phyloP scores from a whole-genome alignment of 2,797 vertebrate species.

The Rachycentron canadum region DNA sequence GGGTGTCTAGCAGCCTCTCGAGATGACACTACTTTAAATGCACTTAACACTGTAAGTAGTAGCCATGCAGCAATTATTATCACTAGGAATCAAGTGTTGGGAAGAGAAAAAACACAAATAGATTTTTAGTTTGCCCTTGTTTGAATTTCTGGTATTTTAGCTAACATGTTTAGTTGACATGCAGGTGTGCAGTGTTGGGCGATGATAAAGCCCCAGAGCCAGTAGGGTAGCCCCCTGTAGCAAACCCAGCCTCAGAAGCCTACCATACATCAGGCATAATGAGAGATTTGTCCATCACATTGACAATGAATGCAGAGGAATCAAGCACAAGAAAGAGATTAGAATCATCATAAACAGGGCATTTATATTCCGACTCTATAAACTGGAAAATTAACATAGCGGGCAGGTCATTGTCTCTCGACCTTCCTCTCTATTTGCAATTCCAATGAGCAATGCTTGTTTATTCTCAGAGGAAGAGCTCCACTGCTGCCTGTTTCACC shows the following conservation, averaged over 20 bases:
- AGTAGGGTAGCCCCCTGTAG: slow-evolving; percentile 43
- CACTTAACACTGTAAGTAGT: slow-evolving; percentile 98
- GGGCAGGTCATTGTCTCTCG: slow-evolving; percentile 80
- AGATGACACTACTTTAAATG: slow-evolving; percentile 98
- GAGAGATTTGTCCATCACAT: slow-evolving; percentile 62
- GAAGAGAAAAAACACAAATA: background rate
- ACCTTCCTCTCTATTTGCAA: slow-evolving; percentile 83
- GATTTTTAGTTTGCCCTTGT: background rate
- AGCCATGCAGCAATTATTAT: slow-evolving; percentile 2
- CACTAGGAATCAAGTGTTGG: background rate
- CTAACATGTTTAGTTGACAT: slow-evolving; percentile 1
- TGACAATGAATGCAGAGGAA: slow-evolving; percentile 70
- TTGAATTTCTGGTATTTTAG: background rate
- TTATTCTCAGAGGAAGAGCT: slow-evolving; percentile 66
- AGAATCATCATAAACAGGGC: slow-evolving; percentile 83
- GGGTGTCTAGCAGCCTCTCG: slow-evolving; percentile 97
- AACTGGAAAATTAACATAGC: slow-evolving; percentile 79
- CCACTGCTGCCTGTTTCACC: slow-evolving; percentile 62
- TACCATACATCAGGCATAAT: slow-evolving; percentile 59
- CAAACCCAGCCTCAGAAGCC: slow-evolving; percentile 44
- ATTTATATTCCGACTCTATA: slow-evolving; percentile 84
- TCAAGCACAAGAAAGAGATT: slow-evolving; percentile 71
- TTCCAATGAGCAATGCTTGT: slow-evolving; percentile 82
- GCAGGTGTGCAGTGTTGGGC: slow-evolving; percentile 20
- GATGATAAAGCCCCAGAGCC: slow-evolving; percentile 41